Percentiles rank a stretch among this genome's conserved stretches.
Evolutionary conservation across 2,113 vertebrate genomes (phyloP).

Genomic region (Calyptomena viridis): DNA sequence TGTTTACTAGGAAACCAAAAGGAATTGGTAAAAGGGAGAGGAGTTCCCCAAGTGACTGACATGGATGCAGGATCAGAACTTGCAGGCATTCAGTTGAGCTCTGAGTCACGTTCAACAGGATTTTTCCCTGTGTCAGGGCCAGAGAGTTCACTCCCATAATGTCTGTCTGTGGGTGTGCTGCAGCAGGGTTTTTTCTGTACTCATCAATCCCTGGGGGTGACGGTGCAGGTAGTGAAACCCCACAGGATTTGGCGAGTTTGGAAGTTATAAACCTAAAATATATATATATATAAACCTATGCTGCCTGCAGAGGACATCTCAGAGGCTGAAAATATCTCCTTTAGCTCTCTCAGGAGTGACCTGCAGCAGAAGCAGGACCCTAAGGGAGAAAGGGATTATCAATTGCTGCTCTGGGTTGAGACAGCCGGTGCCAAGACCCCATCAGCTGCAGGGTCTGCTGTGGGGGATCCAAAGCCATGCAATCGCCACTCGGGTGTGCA

Average conservation of each 20-base stretch:
- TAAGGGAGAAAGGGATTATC: not conserved
- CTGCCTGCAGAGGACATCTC: not conserved
- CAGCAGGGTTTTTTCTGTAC: not conserved
- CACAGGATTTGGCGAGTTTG: not conserved
- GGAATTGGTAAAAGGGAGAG: constrained; percentile 8
- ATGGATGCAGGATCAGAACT: not conserved
- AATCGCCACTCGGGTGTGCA: not conserved
- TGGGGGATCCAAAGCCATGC: fast-evolving
- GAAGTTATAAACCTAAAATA: not conserved
- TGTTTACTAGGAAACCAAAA: not conserved
- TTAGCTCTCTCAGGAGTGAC: not conserved
- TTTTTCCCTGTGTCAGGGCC: not conserved
- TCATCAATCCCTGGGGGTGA: not conserved
- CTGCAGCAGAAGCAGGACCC: not conserved
- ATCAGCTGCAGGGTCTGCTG: not conserved
- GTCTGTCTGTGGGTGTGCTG: not conserved
- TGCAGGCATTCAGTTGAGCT: not conserved
- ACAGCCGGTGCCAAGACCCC: not conserved
- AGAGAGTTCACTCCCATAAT: not conserved
- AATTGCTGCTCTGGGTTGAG: fast-evolving
- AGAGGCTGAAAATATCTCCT: not conserved
- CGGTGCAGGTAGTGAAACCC: not conserved
- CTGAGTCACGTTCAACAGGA: not conserved
- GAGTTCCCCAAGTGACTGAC: not conserved
- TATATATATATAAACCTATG: too few species aligned